phyloP scores from a whole-genome alignment of 2,888 invertebrate genomes.

The Cheilosia vulpina region DNA sequence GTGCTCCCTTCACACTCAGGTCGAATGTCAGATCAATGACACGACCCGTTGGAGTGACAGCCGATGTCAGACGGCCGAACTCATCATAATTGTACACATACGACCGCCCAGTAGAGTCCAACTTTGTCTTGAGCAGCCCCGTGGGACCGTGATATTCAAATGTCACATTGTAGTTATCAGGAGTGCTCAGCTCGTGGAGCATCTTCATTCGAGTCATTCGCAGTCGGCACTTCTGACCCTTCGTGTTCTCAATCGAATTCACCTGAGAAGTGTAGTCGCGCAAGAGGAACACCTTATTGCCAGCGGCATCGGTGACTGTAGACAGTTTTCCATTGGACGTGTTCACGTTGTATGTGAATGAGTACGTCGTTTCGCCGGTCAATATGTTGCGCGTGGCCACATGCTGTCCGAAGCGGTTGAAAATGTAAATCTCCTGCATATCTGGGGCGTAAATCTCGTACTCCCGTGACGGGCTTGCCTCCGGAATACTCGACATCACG shows the following conservation, averaged over 20 bases:
- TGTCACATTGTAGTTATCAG: slow-evolving; percentile 96
- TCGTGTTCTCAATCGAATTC: slow-evolving; percentile 96
- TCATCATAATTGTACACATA: slow-evolving; percentile 98
- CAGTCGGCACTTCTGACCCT: slow-evolving; percentile 95
- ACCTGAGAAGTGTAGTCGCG: slow-evolving; percentile 94
- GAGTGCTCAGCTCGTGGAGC: slow-evolving; percentile 94
- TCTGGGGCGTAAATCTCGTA: slow-evolving; percentile 98
- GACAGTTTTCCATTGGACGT: slow-evolving; percentile 97
- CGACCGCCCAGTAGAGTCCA: slow-evolving; percentile 94
- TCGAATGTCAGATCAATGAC: slow-evolving; percentile 94
- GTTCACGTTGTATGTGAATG: slow-evolving; percentile 97
- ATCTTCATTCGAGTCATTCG: slow-evolving; percentile 96
- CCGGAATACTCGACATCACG: slow-evolving; percentile 94
- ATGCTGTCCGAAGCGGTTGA: slow-evolving; percentile 97
- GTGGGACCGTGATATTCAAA: slow-evolving; percentile 97
- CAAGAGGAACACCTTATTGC: slow-evolving; percentile 93
- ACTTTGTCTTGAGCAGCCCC: slow-evolving; percentile 93
- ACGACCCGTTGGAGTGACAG: slow-evolving; percentile 97
- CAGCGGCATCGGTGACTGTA: slow-evolving; percentile 96
- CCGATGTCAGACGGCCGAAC: slow-evolving; percentile 95
- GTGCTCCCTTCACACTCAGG: slow-evolving; percentile 95
- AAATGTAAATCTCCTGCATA: slow-evolving; percentile 96
- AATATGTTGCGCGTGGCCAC: slow-evolving; percentile 96
- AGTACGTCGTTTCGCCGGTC: slow-evolving; percentile 96
- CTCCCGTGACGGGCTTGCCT: slow-evolving; percentile 91